Base-by-base conservation (phyloP, 2,797 vertebrate genomes). In the Danio jaintianensis region DNA sequence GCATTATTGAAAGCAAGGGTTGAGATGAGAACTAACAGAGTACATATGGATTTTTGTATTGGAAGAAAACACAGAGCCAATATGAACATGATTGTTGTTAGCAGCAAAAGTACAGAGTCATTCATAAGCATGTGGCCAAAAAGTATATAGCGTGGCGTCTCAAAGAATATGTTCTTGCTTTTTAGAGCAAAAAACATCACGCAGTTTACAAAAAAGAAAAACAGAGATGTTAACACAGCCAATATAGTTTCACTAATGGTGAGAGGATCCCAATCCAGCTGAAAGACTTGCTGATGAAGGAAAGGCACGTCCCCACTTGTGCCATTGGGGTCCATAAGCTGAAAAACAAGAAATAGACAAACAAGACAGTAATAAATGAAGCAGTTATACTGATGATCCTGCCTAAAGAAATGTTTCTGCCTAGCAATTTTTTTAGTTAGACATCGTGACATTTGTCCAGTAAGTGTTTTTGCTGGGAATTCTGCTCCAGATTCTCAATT, bases 141-240 rank as follows among this genome's bases (percentile, higher is more conserved):
- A 1, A 92, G 87, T 53, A 91, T 76, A 45, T 90, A 92, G 6
- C 92, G 89, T 0, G 87, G 76, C 0, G 85, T 89, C 69, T 92
- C 90, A 22, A 76, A 5, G 56, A 92, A 91, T 3, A 86, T 69
- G 0, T 47, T 0, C 78, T 91, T 91, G 61, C 87, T 92, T 74
- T 85, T 66, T 15, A 92, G 6, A 36, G 81, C 87, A 56, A 80
- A 81, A 12, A 92, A 42, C 85, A 91, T 88, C 66, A 75, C 47
- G 1, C 70, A 52, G 15, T 92, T 92, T n/a, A 92, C 50, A 48
- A 73, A 87, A 5, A 90, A 73, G 36, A 90, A 92, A n/a, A 88
- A 79, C 45, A 88, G 15, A 11, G 77, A 64, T 12, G 73, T 75
- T 2, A 78, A 15, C 58, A 86, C 52, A 38, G 73, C 66, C 9